Conservation (phyloP, 2,113 vertebrate species). For the Phyllostomus discolor region DNA sequence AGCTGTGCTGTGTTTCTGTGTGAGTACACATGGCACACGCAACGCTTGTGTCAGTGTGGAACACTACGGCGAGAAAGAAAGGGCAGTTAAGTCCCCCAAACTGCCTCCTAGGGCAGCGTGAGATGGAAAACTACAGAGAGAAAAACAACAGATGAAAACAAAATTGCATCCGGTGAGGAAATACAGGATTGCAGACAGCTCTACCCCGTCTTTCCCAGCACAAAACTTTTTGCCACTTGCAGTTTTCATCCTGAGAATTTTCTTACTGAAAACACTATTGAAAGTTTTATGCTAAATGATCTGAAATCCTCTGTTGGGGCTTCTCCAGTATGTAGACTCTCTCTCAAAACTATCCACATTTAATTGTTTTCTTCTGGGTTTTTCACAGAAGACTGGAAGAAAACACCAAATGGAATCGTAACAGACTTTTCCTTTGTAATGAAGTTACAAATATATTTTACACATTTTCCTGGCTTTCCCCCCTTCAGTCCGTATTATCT, state of each 20-base stretch:
- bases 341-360: neutral
- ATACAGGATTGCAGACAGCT: slow-evolving; percentile 40
- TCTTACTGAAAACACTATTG: neutral
- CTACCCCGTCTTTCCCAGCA: slow-evolving; percentile 28
- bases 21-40: neutral
- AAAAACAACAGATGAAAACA: slow-evolving; percentile 36
- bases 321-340: neutral
- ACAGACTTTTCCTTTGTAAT: neutral
- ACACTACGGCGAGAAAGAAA: neutral
- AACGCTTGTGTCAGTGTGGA: neutral
- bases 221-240: neutral
- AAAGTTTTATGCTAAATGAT: neutral
- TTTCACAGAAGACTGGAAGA: neutral
- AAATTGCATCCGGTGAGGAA: slow-evolving; percentile 31
- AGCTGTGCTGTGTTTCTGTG: neutral
- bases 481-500: neutral
- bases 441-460: neutral
- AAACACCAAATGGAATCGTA: neutral
- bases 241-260: neutral
- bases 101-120: neutral
- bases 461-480: neutral
- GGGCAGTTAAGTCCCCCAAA: neutral
- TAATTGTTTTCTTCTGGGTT: neutral
- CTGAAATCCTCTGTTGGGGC: neutral
- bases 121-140: slow-evolving; percentile 7